A percentile compares a stretch with the other conserved stretches of the same genome.
phyloP scores from a whole-genome alignment of 2,797 vertebrate species.

The Argentina silus region DNA sequence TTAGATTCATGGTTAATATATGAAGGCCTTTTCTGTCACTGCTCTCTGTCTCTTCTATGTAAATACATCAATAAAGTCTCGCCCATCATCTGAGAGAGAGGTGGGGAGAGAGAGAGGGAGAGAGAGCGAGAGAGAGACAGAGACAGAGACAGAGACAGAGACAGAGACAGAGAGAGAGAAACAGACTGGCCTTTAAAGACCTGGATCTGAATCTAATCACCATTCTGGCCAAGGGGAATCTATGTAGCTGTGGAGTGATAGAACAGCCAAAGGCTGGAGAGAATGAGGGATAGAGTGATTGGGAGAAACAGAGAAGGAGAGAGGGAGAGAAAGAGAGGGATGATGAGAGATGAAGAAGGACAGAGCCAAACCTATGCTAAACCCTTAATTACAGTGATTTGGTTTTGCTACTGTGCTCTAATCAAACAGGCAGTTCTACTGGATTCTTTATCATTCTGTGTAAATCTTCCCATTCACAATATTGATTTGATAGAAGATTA shows the following conservation, averaged over 20 bases:
- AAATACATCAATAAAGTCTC: conserved; percentile 60
- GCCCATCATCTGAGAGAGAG: conserved; percentile 20
- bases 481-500: conserved; percentile 53
- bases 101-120: conserved; percentile 26
- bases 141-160: not conserved
- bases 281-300: not conserved
- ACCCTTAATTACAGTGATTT: conserved; percentile 25
- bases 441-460: conserved; percentile 58
- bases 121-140: not conserved
- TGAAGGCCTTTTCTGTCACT: conserved; percentile 33
- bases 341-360: conserved; percentile 16
- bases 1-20: conserved; percentile 49
- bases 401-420: conserved; percentile 25
- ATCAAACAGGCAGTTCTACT: conserved; percentile 23
- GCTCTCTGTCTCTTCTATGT: conserved; percentile 38
- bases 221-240: conserved; percentile 2
- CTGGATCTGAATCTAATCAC: conserved; percentile 18
- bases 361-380: conserved; percentile 6
- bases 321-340: not conserved
- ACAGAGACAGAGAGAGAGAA: conserved; percentile 5
- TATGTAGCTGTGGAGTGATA: conserved; percentile 9
- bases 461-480: conserved; percentile 43
- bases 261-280: not conserved
- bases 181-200: not conserved
- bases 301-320: not conserved